Percentiles rank a stretch among this genome's conserved stretches.
Conservation (phyloP, 37 sponge, comb jelly and placozoan genomes). For the Lycopodina hypogea region DNA sequence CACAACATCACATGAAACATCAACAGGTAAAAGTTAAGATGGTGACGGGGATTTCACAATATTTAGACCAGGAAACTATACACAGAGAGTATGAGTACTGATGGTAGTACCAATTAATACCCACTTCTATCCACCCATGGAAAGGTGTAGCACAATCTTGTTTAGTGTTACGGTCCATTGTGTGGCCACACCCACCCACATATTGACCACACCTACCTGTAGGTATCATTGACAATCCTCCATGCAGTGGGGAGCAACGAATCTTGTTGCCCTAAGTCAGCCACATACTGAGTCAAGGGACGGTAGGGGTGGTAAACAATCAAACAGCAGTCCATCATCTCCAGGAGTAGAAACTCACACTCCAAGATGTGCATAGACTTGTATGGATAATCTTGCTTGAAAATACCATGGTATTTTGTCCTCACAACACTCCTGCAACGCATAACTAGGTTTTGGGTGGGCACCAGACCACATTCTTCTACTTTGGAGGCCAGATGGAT, state of each 20-base stretch:
- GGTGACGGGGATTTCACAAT: too few species aligned
- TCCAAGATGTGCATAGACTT: slow-evolving; percentile 68
- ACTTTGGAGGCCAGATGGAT: slow-evolving; percentile 93
- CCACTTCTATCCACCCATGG: too few species aligned
- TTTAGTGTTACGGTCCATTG: too few species aligned
- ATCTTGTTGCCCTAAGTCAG: slow-evolving; percentile 85
- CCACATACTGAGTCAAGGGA: slow-evolving; percentile 86
- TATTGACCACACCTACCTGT: slow-evolving; percentile 46
- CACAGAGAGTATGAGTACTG: too few species aligned
- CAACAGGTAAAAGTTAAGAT: too few species aligned
- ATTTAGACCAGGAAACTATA: too few species aligned
- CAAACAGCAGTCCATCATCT: slow-evolving; percentile 96
- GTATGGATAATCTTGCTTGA: slow-evolving; percentile 69
- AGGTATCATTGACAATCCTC: slow-evolving; percentile 91
- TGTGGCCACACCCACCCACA: slow-evolving; percentile 6
- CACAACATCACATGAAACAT: too few species aligned
- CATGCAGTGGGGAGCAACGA: slow-evolving; percentile 80
- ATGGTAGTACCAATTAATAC: too few species aligned
- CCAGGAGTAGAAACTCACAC: slow-evolving; percentile 96
- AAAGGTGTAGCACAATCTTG: too few species aligned
- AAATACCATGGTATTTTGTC: slow-evolving; percentile 53
- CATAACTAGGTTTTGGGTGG: slow-evolving; percentile 35
- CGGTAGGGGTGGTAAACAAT: slow-evolving; percentile 96
- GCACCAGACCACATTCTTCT: slow-evolving; percentile 78
- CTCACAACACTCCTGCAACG: slow-evolving; percentile 43